Evolutionary conservation across 2,113 vertebrate genomes (phyloP).

Genomic region (Myotis brandtii): DNA sequence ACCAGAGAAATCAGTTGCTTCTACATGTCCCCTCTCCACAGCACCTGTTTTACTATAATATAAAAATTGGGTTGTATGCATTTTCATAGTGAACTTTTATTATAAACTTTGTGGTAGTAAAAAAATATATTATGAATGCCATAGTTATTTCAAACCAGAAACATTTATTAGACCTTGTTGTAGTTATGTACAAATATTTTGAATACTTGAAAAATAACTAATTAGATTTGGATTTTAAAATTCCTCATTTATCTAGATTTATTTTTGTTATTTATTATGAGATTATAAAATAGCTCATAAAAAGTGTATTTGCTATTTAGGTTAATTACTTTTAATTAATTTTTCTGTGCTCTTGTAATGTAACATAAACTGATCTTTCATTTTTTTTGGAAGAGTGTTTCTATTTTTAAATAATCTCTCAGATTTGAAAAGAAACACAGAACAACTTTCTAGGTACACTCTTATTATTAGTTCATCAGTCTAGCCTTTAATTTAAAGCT

Average conservation of each 20-base stretch:
- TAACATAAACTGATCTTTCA: neutral
- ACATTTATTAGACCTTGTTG: neutral
- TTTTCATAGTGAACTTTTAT: neutral
- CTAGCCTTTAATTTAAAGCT: slow-evolving; percentile 47
- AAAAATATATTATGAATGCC: neutral
- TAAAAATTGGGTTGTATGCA: neutral
- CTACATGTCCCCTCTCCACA: neutral
- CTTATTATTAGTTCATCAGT: neutral
- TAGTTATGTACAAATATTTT: slow-evolving; percentile 9
- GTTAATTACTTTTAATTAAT: slow-evolving; percentile 47
- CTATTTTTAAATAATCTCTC: slow-evolving; percentile 53
- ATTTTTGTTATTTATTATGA: slow-evolving; percentile 47
- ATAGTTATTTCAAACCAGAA: slow-evolving; percentile 56
- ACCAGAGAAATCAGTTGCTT: neutral
- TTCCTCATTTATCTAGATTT: neutral
- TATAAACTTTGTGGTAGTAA: neutral
- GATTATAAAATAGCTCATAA: neutral
- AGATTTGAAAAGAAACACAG: slow-evolving; percentile 3
- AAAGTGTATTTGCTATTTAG: slow-evolving; percentile 14
- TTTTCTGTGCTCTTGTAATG: slow-evolving; percentile 21
- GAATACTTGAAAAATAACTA: slow-evolving; percentile 15
- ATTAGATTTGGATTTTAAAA: neutral
- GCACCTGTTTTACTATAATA: neutral
- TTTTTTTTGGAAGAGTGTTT: neutral
- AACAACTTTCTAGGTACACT: neutral